Base-by-base conservation (phyloP, 2,888 invertebrate genomes). In the Heliconius ismenius region DNA sequence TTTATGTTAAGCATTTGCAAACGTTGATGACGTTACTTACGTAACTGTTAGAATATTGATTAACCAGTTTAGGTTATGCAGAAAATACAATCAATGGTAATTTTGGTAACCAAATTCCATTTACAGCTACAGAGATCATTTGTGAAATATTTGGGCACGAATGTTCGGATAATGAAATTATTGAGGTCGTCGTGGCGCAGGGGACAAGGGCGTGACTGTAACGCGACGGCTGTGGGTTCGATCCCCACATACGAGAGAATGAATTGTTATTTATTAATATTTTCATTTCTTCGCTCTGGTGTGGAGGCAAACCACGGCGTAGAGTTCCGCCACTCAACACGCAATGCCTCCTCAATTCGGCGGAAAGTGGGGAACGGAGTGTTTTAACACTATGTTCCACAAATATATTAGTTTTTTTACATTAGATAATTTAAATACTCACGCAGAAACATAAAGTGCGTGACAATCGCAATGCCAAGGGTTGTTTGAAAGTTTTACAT, bases 381-480 rank as follows among this genome's bases (percentile, higher is more conserved):
- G 18, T 49, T 18, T 21, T 18, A 49, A 49, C 21, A 49, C 49
- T 21, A 21, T 7, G 9, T 49, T 49, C 21, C 49, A 54, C 54
- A 18, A 18, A 54, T 18, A 18, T 21, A 21, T 49, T 18, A 49
- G 49, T 49, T 49, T 6, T 6, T 21, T 54, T 32, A 32, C 32
- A 32, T 32, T 32, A 32, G 7, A 32, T 32, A 32, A 32, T 32
- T 32, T 10, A 63, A 32, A 49, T 78, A 92, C 95, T 95, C 92
- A 97, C 96, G 95, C 94, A 4, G 97, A 96, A 79, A 97, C 94
- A 86, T 97, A 97, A 2, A 96, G 92, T 54, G 96, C 95, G 81
- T 96, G 95, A 84, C 97, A 97, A 86, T 97, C 97, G 83, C 97
- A 97, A 84, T 97, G 96, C 97, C 97, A 97, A 0, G 97, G 96